phyloP scores from a whole-genome alignment of 1,140 invertebrate genomes.

The Subanguina moxae region DNA sequence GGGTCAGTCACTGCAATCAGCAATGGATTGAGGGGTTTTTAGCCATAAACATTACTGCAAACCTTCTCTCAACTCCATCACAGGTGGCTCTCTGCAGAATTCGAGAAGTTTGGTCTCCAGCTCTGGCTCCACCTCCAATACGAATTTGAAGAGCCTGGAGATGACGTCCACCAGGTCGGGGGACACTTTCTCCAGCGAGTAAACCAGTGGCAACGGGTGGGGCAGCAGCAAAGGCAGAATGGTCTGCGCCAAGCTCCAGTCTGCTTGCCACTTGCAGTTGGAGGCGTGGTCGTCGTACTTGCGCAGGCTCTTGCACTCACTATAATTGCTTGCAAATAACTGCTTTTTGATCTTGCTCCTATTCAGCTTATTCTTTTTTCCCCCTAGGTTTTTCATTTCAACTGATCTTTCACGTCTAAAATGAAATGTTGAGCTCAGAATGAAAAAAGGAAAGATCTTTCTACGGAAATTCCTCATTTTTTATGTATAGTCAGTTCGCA shows the following conservation, averaged over 20 bases:
- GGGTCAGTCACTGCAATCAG: conserved; percentile 7
- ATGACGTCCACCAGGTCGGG: conserved; percentile 23
- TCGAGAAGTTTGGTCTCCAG: background rate
- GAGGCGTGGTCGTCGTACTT: conserved; percentile 23
- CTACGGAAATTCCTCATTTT: too few relatives aligned
- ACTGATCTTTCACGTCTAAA: too few relatives aligned
- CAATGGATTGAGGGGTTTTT: background rate
- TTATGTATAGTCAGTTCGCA: too few relatives aligned
- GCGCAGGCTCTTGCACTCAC: too few relatives aligned
- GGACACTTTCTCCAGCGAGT: conserved; percentile 16
- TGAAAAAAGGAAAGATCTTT: too few relatives aligned
- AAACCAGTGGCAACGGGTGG: conserved; percentile 15
- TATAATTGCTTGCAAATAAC: too few relatives aligned
- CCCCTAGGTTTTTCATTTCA: too few relatives aligned
- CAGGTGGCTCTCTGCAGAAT: conserved; percentile 3
- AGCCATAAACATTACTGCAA: background rate
- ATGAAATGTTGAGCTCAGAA: too few relatives aligned
- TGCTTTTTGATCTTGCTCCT: too few relatives aligned
- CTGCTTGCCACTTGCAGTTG: conserved; percentile 18
- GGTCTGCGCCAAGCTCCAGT: conserved; percentile 23
- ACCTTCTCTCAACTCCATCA: conserved; percentile 13
- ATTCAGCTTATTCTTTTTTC: too few relatives aligned
- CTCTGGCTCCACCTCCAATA: conserved; percentile 14
- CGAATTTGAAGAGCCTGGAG: conserved; percentile 14
- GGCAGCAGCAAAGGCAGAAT: conserved; percentile 28